A percentile compares a stretch with the other conserved stretches of the same genome.
Evolutionary conservation across 2,888 invertebrate genomes (phyloP).

Genomic region (Ectemnius cavifrons): DNA sequence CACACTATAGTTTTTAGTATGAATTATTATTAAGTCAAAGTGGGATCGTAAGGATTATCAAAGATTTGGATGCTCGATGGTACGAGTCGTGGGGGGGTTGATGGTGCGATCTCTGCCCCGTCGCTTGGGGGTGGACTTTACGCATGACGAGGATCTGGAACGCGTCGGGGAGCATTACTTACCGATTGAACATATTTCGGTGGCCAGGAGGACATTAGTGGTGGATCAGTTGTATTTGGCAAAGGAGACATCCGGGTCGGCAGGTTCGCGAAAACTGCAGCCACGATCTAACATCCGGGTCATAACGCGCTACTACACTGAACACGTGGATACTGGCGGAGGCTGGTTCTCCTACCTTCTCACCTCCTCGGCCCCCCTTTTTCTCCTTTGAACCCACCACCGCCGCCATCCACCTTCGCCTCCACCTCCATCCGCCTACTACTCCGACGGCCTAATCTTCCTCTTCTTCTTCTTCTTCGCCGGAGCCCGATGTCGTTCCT

Average conservation of each 20-base stretch:
- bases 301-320: conserved; percentile 78
- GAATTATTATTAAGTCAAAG: no score
- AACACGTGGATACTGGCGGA: conserved; percentile 77
- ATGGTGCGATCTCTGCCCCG: no score
- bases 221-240: conserved; percentile 66
- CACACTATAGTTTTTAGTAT: no score
- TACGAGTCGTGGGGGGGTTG: background rate
- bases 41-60: no score
- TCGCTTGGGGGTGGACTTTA: no score
- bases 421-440: conserved; percentile 43
- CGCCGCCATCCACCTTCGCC: conserved; percentile 52
- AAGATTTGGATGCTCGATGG: no score
- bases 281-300: conserved; percentile 78
- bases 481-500: conserved; percentile 24
- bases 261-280: conserved; percentile 77
- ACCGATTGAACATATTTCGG: conserved; percentile 78
- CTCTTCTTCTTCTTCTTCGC: conserved; percentile 10
- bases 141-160: no score
- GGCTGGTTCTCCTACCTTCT: conserved; percentile 72
- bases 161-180: conserved; percentile 61
- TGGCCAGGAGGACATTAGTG: conserved; percentile 75
- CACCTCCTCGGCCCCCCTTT: conserved; percentile 62
- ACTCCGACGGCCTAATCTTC: conserved; percentile 22
- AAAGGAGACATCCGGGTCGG: conserved; percentile 76
- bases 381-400: conserved; percentile 55